Conservation (phyloP, 2,888 invertebrate genomes). For the Polylopha cassiicola region DNA sequence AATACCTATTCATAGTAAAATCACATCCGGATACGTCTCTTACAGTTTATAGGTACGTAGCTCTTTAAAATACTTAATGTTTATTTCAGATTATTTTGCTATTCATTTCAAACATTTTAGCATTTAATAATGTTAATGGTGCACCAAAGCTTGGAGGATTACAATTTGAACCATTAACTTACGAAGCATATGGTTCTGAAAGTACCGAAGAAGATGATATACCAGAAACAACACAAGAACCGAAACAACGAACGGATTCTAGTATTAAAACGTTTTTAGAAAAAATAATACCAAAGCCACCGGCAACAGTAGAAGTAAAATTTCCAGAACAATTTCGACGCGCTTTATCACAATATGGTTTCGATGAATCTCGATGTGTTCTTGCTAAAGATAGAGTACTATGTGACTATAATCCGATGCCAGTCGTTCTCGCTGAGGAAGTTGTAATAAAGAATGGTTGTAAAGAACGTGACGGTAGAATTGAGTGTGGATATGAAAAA, state of each 20-base stretch:
- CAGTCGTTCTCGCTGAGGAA: constrained; percentile 30
- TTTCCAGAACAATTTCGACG: too few species aligned
- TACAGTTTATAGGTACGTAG: too few species aligned
- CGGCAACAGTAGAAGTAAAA: too few species aligned
- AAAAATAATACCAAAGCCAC: too few species aligned
- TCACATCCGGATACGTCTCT: too few species aligned
- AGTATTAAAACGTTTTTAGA: too few species aligned
- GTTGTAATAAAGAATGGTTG: constrained; percentile 48
- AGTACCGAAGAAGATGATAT: constrained; percentile 7
- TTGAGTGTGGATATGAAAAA: constrained; percentile 57
- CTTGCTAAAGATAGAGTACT: constrained; percentile 43
- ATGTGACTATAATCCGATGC: constrained; percentile 61
- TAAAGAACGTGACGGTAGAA: constrained; percentile 43
- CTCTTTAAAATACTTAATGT: too few species aligned
- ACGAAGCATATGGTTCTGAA: constrained; percentile 30
- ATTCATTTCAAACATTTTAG: constrained; percentile 26
- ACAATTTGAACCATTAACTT: constrained; percentile 35
- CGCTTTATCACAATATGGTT: too few species aligned
- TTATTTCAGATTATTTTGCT: constrained; percentile 34
- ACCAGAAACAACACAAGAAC: too few species aligned
- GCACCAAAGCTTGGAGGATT: constrained; percentile 43
- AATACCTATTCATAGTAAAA: too few species aligned
- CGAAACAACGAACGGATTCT: too few species aligned
- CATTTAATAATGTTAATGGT: constrained; percentile 32
- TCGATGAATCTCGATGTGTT: constrained; percentile 44